A percentile compares a stretch with the other conserved stretches of the same genome.
phyloP scores from a whole-genome alignment of 2,888 invertebrate species.

The Phoenoteleia sp. region DNA sequence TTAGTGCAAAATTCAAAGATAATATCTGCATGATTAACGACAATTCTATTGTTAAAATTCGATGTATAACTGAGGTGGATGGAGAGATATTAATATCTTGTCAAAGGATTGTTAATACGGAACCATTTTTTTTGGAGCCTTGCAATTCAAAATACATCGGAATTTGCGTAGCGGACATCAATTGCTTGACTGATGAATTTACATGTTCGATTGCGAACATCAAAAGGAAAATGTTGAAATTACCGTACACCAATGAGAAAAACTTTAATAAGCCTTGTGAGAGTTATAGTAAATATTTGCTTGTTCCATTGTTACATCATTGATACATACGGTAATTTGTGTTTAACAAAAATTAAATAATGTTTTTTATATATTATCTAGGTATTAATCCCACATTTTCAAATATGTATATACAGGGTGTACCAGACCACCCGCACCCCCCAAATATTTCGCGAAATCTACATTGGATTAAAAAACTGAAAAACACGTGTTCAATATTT shows the following conservation, averaged over 20 bases:
- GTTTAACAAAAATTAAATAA: neutral
- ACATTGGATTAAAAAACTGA: too few species aligned
- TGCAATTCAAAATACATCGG: conserved; percentile 3
- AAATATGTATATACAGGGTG: too few species aligned
- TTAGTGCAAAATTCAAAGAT: conserved; percentile 12
- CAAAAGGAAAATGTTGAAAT: conserved; percentile 22
- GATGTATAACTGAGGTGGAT: neutral
- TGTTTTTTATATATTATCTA: too few species aligned
- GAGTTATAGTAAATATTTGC: neutral
- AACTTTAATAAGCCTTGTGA: neutral
- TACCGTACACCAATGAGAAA: neutral
- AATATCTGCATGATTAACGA: neutral
- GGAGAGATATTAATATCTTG: neutral
- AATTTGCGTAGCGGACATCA: neutral
- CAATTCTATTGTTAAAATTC: neutral
- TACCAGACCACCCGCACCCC: too few species aligned
- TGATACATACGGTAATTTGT: neutral
- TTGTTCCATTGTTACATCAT: conserved; percentile 19
- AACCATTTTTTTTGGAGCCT: conserved; percentile 8
- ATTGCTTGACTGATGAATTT: neutral
- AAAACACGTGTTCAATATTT: too few species aligned
- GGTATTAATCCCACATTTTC: too few species aligned
- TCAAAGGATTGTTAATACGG: neutral
- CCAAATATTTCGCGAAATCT: too few species aligned
- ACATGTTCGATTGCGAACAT: neutral